These are phyloP conservation scores for Galeruca laticollis DNA, from an alignment of 2,888 invertebrate species.

Conservation along the genomic window DNA sequence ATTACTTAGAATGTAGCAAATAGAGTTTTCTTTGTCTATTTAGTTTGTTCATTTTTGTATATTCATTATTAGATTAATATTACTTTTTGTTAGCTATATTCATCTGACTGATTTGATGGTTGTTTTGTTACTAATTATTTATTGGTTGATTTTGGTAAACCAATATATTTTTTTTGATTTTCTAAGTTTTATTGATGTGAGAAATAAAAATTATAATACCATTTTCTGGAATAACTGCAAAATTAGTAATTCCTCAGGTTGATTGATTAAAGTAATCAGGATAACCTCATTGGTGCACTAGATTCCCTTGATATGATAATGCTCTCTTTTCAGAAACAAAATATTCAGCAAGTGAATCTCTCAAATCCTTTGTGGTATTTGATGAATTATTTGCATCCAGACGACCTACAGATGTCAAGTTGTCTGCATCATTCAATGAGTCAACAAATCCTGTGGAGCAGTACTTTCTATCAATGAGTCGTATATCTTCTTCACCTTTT, in stretches of 20 bases:
- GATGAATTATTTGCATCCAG: slow-evolving; percentile 31
- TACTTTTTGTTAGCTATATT: slow-evolving; percentile 2
- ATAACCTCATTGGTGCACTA: slow-evolving; percentile 19
- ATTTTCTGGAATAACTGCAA: slow-evolving; percentile 2
- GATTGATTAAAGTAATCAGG: slow-evolving; percentile 3
- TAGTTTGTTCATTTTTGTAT: slow-evolving; percentile 7
- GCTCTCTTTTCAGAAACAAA: slow-evolving; percentile 17
- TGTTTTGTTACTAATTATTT: not conserved
- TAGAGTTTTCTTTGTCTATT: slow-evolving; percentile 1
- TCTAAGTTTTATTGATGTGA: not conserved
- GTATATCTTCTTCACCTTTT: slow-evolving; percentile 38
- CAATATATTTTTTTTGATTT: slow-evolving; percentile 5
- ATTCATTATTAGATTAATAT: slow-evolving; percentile 17
- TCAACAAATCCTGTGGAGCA: slow-evolving; percentile 26
- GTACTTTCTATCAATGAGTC: slow-evolving; percentile 14
- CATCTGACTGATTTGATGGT: not conserved
- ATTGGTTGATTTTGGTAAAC: slow-evolving; percentile 2
- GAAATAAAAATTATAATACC: slow-evolving; percentile 10
- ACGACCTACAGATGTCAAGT: too few relatives aligned
- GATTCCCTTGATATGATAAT: slow-evolving; percentile 14
- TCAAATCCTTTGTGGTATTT: slow-evolving; percentile 1
- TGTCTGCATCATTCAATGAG: slow-evolving; percentile 5
- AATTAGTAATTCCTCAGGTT: slow-evolving; percentile 13
- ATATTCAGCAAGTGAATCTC: slow-evolving; percentile 18
- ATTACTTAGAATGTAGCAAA: not conserved